phyloP scores from a whole-genome alignment of 2,797 vertebrate species.

The Adrianichthys oophorus region DNA sequence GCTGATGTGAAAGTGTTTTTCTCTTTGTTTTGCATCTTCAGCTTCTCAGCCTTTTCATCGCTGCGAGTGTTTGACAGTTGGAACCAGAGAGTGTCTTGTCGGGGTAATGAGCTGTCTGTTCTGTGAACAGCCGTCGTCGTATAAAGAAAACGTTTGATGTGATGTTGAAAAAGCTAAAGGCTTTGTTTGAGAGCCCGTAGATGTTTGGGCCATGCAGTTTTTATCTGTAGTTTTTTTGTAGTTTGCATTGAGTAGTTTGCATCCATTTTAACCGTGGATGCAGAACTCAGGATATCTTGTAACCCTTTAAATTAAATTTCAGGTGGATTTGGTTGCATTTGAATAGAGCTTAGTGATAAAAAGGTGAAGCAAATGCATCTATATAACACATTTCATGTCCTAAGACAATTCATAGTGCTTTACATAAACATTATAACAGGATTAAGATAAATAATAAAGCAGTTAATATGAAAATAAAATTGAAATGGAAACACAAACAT shows the following conservation, averaged over 20 bases:
- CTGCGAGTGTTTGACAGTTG: slow-evolving; percentile 11
- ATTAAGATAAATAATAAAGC: too few relatives aligned
- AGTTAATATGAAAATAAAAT: too few relatives aligned
- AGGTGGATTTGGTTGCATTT: slow-evolving; percentile 18
- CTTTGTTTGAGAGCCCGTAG: slow-evolving; percentile 12
- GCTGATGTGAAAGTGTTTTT: slow-evolving; percentile 27
- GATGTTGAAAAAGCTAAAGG: slow-evolving; percentile 10
- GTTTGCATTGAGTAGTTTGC: not conserved
- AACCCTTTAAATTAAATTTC: slow-evolving; percentile 9
- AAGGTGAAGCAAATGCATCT: too few relatives aligned
- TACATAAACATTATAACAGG: too few relatives aligned
- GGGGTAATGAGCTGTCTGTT: slow-evolving; percentile 35
- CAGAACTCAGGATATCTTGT: not conserved
- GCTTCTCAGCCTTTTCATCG: slow-evolving; percentile 43
- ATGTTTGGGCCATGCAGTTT: not conserved
- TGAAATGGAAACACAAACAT: too few relatives aligned
- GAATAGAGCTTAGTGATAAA: slow-evolving; percentile 10
- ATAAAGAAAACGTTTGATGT: slow-evolving; percentile 31
- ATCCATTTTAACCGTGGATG: too few relatives aligned
- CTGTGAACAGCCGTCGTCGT: slow-evolving; percentile 31
- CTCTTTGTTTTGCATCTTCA: slow-evolving; percentile 10
- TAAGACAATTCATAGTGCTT: too few relatives aligned
- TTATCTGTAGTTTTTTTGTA: not conserved
- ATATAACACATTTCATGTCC: too few relatives aligned
- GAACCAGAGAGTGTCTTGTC: slow-evolving; percentile 2